These are phyloP conservation scores for Ctenodactylus gundi DNA, from an alignment of 2,113 vertebrate genomes.

Conservation along the genomic window DNA sequence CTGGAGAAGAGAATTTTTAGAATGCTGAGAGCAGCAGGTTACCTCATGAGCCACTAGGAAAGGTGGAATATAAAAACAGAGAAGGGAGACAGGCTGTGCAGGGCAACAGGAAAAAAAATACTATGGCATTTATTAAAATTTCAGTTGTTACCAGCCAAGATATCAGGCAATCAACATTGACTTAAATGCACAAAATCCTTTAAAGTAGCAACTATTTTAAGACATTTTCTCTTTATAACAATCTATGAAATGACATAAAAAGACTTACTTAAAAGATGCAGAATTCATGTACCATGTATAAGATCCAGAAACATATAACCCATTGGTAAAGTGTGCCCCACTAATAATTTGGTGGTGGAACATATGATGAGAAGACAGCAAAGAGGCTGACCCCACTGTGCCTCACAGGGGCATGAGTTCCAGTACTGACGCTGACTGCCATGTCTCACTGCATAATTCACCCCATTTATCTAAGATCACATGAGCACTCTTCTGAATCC, in stretches of 20 bases:
- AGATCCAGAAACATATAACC: background rate
- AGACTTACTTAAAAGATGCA: constrained; percentile 17
- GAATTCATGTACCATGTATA: background rate
- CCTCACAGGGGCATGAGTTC: background rate
- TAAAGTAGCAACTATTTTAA: constrained; percentile 12
- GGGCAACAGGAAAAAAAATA: background rate
- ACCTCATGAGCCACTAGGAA: constrained; percentile 32
- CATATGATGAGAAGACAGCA: background rate
- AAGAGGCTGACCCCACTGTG: no score
- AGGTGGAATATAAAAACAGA: constrained; percentile 44
- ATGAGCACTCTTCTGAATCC: background rate
- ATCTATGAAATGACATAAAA: background rate
- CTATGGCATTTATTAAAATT: constrained; percentile 17
- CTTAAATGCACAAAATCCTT: constrained; percentile 43
- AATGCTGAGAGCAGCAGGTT: background rate
- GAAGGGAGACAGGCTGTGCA: background rate
- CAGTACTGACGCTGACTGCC: background rate
- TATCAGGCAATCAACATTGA: constrained; percentile 31
- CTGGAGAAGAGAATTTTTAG: constrained; percentile 46
- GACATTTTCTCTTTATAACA: background rate
- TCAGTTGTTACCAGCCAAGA: background rate
- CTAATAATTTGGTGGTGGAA: background rate
- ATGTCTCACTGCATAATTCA: background rate
- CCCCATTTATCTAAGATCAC: background rate
- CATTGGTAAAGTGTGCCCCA: background rate